A percentile compares a stretch with the other conserved stretches of the same genome.
These are phyloP conservation scores for Saccostrea echinata DNA, from an alignment of 1,140 invertebrate species.

Conservation along the genomic window DNA sequence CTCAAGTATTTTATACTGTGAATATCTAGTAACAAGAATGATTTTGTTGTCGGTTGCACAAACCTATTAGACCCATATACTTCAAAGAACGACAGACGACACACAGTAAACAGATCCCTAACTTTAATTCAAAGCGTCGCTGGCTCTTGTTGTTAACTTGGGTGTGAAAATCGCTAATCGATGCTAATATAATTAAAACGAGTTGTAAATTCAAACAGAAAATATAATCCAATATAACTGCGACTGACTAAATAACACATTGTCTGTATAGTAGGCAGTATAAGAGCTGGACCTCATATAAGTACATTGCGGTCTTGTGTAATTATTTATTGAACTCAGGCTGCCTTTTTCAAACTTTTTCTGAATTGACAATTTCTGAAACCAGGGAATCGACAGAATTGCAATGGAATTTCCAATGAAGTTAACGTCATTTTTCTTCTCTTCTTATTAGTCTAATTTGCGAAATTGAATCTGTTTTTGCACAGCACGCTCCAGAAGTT, in stretches of 20 bases:
- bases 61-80: not conserved
- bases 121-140: not conserved
- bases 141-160: slow-evolving; percentile 1
- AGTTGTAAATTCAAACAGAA: slow-evolving; percentile 19
- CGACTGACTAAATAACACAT: not conserved
- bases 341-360: not conserved
- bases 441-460: slow-evolving; percentile 10
- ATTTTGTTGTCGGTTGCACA: not conserved
- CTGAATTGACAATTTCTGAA: not conserved
- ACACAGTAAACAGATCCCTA: not conserved
- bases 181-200: slow-evolving; percentile 36
- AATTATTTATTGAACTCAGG: not conserved
- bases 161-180: slow-evolving; percentile 30
- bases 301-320: not conserved
- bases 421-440: not conserved
- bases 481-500: not conserved
- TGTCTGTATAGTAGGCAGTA: not conserved
- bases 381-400: not conserved
- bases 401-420: not conserved
- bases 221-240: slow-evolving; percentile 10
- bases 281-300: not conserved
- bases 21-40: not conserved
- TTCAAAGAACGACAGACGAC: not conserved
- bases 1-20: too few species aligned
- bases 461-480: not conserved